Evolutionary conservation across 2,113 vertebrate genomes (phyloP), one percentile per base, ranked within the genome.

Genomic region (Anser cygnoides): DNA sequence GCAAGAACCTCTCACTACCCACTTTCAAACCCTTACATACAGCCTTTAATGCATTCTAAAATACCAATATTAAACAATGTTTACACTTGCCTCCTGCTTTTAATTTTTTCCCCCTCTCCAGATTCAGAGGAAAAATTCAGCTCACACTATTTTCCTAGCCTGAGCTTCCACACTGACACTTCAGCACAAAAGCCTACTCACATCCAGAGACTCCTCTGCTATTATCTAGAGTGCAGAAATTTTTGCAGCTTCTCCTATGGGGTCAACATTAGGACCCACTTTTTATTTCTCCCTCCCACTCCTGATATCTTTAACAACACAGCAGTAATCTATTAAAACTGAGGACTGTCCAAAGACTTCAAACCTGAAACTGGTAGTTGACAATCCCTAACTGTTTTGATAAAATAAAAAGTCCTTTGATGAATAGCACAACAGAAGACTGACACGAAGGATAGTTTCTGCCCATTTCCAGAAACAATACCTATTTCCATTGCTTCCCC

Each of bases 401-500:
- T 33, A 31, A 75, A 87, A 84, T 20, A 43, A 50, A 86, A 91
- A 17, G 49, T 4, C 73, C 49, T 50, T 29, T 83, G 37, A 66
- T 31, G 14, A 35, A 39, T 0, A 80, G 16, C 6, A 46, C 28
- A 65, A n/a, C 10, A n/a, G 10, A 41, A 91, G 67, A 78, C 13
- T 13, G 35, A 2, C 6, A n/a, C 26, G 52, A 43, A 87, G 41
- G 31, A 17, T 10, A 67, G 41, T 2, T 12, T 20, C 22, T 11
- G 43, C 33, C 6, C 4, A 11, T 29, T 46, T 46, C 41, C 35
- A 87, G 49, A 41, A 44, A 26, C 25, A 11, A 84, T 88, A 99
- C 99, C 99, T 87, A 97, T 49, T 52, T 98, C 98, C 23, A 95
- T 33, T 5, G 87, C 41, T 22, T 98, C 98, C 1, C 73, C 59